Percentiles rank a stretch among this genome's conserved stretches.
These are phyloP conservation scores for Esox niger DNA, from an alignment of 2,113 vertebrate genomes.

Conservation along the genomic window DNA sequence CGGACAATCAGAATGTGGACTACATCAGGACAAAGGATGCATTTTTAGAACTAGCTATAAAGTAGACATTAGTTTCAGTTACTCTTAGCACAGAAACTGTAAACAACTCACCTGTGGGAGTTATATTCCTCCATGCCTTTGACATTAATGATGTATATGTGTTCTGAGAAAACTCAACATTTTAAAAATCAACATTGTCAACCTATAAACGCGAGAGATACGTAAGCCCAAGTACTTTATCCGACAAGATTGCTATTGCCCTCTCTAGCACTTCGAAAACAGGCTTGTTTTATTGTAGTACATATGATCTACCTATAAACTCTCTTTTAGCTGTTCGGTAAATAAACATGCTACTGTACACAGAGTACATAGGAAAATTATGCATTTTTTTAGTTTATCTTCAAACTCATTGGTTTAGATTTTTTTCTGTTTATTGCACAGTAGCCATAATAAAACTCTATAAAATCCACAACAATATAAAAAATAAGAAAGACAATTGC, in stretches of 20 bases:
- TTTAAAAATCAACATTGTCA: background rate
- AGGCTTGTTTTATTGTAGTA: constrained; percentile 77
- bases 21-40: no score
- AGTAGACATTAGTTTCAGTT: no score
- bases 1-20: no score
- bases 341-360: no score
- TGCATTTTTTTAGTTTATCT: no score
- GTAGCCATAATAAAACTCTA: background rate
- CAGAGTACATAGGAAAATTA: background rate
- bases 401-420: no score
- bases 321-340: background rate
- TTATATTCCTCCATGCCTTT: no score
- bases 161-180: no score
- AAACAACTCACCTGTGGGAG: no score
- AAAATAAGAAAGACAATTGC: background rate
- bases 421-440: background rate
- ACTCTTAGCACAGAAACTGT: no score
- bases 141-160: no score
- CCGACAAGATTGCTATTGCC: background rate
- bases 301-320: background rate
- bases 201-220: background rate
- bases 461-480: background rate
- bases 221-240: background rate
- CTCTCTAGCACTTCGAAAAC: constrained; percentile 68
- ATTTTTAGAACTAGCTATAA: no score